These are phyloP conservation scores for Daktulosphaira vitifoliae DNA, from an alignment of 1,140 invertebrate genomes.

Conservation along the genomic window DNA sequence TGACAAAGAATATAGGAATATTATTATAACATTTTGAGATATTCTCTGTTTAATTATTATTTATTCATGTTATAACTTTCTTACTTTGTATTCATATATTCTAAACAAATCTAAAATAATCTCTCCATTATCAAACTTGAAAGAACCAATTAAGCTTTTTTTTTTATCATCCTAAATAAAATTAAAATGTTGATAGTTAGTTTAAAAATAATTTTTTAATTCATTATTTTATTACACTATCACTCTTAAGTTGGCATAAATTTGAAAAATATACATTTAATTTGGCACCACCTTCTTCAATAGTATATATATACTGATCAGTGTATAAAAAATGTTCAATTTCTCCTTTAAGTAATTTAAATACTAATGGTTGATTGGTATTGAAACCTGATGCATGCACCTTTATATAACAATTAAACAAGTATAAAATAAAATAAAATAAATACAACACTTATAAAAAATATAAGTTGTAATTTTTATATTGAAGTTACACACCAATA, in stretches of 20 bases:
- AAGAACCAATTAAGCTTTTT: constrained; percentile 26
- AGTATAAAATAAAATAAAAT: constrained; percentile 26
- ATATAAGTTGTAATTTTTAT: too few species aligned
- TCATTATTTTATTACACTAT: constrained; percentile 45
- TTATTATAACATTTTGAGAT: too few species aligned
- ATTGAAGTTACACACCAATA: constrained; percentile 28
- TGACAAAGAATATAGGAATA: too few species aligned
- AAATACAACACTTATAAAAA: not conserved
- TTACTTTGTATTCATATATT: constrained; percentile 43
- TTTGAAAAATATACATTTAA: constrained; percentile 53
- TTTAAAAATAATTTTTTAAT: not conserved
- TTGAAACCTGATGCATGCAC: constrained; percentile 56
- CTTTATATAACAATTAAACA: constrained; percentile 41
- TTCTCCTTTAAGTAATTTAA: constrained; percentile 54
- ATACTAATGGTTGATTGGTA: constrained; percentile 56
- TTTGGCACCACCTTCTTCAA: constrained; percentile 46
- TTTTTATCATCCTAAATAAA: constrained; percentile 22
- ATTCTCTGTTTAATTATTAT: too few species aligned
- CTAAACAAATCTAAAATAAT: constrained; percentile 32
- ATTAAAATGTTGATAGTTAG: constrained; percentile 40
- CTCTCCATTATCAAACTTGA: constrained; percentile 14
- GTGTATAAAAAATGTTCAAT: constrained; percentile 49
- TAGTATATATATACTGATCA: constrained; percentile 54
- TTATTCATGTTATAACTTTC: too few species aligned
- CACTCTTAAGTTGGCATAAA: constrained; percentile 51